Percentiles rank a stretch among this genome's conserved stretches.
Conservation (phyloP, 2,113 vertebrate genomes). For the Phyllopteryx taeniolatus region DNA sequence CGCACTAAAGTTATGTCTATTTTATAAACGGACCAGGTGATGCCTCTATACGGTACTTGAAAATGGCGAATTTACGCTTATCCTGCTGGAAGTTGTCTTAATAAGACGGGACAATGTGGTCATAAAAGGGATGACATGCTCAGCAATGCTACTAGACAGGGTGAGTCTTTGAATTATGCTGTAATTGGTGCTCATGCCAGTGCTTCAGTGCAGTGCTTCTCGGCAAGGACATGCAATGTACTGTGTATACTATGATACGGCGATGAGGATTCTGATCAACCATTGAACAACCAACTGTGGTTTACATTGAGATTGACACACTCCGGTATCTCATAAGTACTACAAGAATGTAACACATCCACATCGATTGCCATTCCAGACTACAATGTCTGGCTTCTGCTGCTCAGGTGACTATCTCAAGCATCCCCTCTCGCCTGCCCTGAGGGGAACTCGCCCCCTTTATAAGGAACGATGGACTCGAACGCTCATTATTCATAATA, state of each 20-base stretch:
- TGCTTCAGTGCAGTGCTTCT: background rate
- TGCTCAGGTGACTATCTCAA: conserved; percentile 19
- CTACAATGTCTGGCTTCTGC: background rate
- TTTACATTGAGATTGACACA: background rate
- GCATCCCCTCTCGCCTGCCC: conserved; percentile 14
- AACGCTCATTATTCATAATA: conserved; percentile 59
- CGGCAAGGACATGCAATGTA: background rate
- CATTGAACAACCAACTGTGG: background rate
- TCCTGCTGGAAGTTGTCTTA: background rate
- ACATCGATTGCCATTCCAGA: background rate
- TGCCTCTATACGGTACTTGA: background rate
- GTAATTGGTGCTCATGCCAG: background rate
- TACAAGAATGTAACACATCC: background rate
- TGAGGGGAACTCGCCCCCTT: conserved; percentile 33
- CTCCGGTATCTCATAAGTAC: background rate
- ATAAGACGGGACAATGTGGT: background rate
- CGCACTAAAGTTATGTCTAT: background rate
- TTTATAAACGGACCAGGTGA: background rate
- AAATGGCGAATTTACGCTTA: background rate
- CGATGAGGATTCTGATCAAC: background rate
- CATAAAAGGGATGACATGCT: background rate
- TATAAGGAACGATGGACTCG: conserved; percentile 28
- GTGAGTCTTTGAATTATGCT: background rate
- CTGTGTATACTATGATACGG: background rate
- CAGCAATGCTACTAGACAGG: background rate